These are phyloP conservation scores for Ceryle rudis DNA, from an alignment of 2,797 vertebrate genomes.

Conservation along the genomic window DNA sequence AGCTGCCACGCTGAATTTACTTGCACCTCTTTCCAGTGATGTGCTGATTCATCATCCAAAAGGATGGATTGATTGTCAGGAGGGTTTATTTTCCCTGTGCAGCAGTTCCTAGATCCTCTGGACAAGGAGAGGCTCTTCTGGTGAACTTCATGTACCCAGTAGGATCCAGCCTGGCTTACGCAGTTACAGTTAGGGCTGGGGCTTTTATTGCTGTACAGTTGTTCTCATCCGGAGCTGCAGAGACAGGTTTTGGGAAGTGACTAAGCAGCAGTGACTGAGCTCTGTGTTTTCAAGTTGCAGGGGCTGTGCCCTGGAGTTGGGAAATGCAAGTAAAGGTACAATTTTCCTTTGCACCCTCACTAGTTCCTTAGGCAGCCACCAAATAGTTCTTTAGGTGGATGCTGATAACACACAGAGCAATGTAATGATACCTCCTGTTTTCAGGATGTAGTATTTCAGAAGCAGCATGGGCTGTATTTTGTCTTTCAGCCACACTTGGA, in stretches of 20 bases:
- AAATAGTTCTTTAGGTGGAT: not conserved
- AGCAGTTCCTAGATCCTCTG: not conserved
- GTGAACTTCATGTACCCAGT: not conserved
- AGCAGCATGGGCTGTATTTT: not conserved
- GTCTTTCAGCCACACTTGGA: not conserved
- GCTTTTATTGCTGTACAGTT: not conserved
- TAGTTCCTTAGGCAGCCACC: not conserved
- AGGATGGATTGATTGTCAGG: not conserved
- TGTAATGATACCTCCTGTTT: not conserved
- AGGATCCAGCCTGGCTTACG: not conserved
- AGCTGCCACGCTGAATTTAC: not conserved
- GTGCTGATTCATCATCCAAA: not conserved
- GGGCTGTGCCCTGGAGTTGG: not conserved
- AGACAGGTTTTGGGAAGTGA: not conserved
- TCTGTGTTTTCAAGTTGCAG: not conserved
- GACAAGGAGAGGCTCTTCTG: not conserved
- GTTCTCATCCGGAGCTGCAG: not conserved
- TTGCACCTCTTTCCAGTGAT: not conserved
- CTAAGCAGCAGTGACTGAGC: not conserved
- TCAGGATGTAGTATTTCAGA: not conserved
- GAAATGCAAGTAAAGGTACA: not conserved
- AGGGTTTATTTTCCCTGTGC: not conserved
- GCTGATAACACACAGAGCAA: not conserved
- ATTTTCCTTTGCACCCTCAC: not conserved
- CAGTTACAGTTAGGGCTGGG: not conserved